These are phyloP conservation scores for Drosophila rufa DNA, from an alignment of 1,140 invertebrate genomes.

Conservation along the genomic window DNA sequence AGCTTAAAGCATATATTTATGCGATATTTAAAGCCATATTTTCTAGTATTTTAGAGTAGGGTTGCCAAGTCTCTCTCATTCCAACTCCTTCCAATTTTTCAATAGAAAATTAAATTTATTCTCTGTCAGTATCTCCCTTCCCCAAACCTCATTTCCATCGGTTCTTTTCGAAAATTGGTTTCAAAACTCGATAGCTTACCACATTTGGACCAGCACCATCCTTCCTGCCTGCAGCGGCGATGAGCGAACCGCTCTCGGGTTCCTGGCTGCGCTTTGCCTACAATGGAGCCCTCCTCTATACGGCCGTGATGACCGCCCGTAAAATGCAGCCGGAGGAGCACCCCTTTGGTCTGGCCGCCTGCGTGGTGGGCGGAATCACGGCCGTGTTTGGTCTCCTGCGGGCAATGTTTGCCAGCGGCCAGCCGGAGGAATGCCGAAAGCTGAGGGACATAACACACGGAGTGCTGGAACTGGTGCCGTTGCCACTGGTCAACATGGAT, in stretches of 20 bases:
- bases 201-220: slow-evolving; percentile 6
- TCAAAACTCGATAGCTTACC: slow-evolving; percentile 33
- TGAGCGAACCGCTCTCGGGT: slow-evolving; percentile 65
- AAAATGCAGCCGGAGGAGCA: slow-evolving; percentile 39
- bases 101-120: background rate
- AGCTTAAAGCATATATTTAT: background rate
- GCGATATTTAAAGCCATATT: background rate
- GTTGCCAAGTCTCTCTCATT: no score
- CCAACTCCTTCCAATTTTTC: no score
- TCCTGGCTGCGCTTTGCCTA: slow-evolving; percentile 46
- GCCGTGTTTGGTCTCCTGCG: slow-evolving; percentile 60
- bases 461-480: slow-evolving; percentile 59
- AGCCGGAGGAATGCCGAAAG: slow-evolving; percentile 29
- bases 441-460: slow-evolving; percentile 44
- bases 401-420: slow-evolving; percentile 39
- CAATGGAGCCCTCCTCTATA: slow-evolving; percentile 58
- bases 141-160: slow-evolving; percentile 1
- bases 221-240: slow-evolving; percentile 8
- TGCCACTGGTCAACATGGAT: slow-evolving; percentile 72
- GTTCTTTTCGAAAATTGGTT: background rate
- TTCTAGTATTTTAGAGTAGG: no score
- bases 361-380: slow-evolving; percentile 55
- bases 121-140: background rate
- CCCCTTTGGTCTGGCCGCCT: slow-evolving; percentile 60
- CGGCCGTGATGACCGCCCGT: slow-evolving; percentile 36